Percentiles rank a stretch among this genome's conserved stretches.
These are phyloP conservation scores for Camelus dromedarius DNA, from an alignment of 2,113 vertebrate genomes.

Conservation along the genomic window DNA sequence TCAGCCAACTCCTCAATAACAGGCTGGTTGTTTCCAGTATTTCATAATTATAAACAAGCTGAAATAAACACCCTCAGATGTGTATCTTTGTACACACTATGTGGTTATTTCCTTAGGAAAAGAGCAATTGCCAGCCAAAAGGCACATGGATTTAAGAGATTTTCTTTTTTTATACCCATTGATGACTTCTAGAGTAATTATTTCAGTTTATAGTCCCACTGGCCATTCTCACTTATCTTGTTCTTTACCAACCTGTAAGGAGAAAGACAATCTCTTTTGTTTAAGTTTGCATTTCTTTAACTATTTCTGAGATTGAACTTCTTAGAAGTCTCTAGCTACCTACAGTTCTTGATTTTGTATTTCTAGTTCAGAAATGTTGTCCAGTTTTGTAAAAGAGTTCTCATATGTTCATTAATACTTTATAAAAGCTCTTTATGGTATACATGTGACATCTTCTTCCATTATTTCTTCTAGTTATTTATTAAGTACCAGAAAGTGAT, in stretches of 20 bases:
- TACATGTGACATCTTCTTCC: not conserved
- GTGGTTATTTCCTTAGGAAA: not conserved
- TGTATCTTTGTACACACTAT: not conserved
- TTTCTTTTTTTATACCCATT: not conserved
- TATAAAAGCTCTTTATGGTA: not conserved
- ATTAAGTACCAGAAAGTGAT: not conserved
- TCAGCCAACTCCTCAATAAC: not conserved
- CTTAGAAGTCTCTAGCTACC: too few relatives aligned
- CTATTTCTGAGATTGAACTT: not conserved
- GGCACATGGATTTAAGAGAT: not conserved
- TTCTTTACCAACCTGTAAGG: too few relatives aligned
- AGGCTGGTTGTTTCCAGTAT: not conserved
- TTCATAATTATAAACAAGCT: not conserved
- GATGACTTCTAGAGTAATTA: not conserved
- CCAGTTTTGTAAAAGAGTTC: not conserved
- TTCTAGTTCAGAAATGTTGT: not conserved
- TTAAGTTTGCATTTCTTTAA: not conserved
- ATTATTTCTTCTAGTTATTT: not conserved
- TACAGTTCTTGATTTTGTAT: not conserved
- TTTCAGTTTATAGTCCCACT: too few relatives aligned
- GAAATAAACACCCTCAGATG: not conserved
- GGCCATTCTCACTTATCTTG: too few relatives aligned
- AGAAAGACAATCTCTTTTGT: not conserved
- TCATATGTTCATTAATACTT: not conserved
- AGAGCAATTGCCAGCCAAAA: not conserved